These are phyloP conservation scores for Lophura nycthemera DNA, from an alignment of 2,113 vertebrate genomes.

Conservation along the genomic window DNA sequence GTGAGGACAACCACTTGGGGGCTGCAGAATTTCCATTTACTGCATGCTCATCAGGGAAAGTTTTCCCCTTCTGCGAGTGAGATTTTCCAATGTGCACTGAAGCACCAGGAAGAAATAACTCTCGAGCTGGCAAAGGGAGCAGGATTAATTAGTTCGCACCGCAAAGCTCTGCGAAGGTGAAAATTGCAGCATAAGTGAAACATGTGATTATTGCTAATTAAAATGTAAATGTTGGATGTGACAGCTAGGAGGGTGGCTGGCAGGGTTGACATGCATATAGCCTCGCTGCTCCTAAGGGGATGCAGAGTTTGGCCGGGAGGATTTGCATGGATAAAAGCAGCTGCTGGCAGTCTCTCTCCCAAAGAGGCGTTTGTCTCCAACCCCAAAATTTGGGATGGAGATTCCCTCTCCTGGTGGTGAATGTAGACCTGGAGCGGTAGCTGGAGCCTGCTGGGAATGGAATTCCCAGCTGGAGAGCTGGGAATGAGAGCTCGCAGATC, in stretches of 20 bases:
- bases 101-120: slow-evolving; percentile 24
- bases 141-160: slow-evolving; percentile 36
- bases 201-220: slow-evolving; percentile 43
- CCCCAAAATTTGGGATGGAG: not conserved
- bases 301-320: not conserved
- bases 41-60: not conserved
- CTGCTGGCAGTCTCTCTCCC: not conserved
- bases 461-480: not conserved
- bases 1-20: not conserved
- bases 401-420: not conserved
- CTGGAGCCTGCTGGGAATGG: not conserved
- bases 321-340: not conserved
- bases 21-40: not conserved
- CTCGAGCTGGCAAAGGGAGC: not conserved
- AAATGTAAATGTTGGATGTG: slow-evolving; percentile 48
- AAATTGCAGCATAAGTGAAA: slow-evolving; percentile 55
- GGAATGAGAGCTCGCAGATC: not conserved
- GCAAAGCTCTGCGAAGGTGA: slow-evolving; percentile 21
- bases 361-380: not conserved
- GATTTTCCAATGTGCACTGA: not conserved
- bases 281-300: not conserved
- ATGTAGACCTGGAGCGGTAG: not conserved
- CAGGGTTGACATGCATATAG: not conserved
- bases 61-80: not conserved
- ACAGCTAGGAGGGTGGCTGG: not conserved